Conservation (phyloP, 2,113 vertebrate species). For the Aspiorhynchus laticeps region DNA sequence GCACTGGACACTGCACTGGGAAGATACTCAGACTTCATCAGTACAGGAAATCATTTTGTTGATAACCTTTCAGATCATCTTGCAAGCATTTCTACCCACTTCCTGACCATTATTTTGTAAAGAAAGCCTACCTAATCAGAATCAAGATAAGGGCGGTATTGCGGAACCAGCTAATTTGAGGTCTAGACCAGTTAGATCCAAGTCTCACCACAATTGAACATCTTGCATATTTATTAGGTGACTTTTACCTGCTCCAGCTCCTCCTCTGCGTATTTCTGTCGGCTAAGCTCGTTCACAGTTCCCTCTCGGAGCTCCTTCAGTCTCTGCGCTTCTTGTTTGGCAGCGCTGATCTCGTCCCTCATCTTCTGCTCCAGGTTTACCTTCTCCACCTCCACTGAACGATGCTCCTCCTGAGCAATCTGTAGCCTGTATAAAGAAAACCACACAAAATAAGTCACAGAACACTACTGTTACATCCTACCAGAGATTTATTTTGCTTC, state of each 20-base stretch:
- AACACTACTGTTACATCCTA: not conserved
- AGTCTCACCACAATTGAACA: not conserved
- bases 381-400: constrained; percentile 95
- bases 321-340: constrained; percentile 94
- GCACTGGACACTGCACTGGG: not conserved
- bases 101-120: not conserved
- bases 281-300: constrained; percentile 92
- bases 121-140: not conserved
- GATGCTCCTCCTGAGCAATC: constrained; percentile 97
- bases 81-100: not conserved
- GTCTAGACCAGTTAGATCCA: not conserved
- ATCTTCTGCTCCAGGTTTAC: constrained; percentile 96
- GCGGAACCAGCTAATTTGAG: not conserved
- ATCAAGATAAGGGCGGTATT: not conserved
- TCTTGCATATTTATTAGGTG: not conserved
- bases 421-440: constrained; percentile 79
- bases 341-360: constrained; percentile 91
- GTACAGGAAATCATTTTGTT: not conserved
- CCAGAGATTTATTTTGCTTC: not conserved
- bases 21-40: not conserved
- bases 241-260: constrained; percentile 90
- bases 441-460: not conserved
- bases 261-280: constrained; percentile 95
- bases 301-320: constrained; percentile 92
- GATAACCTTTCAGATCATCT: not conserved